phyloP scores from a whole-genome alignment of 2,797 vertebrate genomes.

The Bucorvus abyssinicus region DNA sequence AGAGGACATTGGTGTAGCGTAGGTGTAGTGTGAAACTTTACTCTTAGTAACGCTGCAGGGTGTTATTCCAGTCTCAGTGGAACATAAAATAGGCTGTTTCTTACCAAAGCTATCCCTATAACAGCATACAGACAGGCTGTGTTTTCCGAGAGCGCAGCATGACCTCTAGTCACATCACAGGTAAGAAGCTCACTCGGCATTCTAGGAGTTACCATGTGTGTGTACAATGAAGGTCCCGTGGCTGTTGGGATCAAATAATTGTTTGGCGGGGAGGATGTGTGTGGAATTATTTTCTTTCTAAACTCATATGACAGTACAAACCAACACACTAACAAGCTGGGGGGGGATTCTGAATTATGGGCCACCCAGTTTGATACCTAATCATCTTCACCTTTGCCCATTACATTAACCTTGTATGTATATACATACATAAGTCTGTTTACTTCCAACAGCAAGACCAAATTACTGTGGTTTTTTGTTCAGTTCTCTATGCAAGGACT shows the following conservation, averaged over 20 bases:
- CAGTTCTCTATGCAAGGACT: not conserved
- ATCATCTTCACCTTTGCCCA: not conserved
- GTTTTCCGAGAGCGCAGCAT: not conserved
- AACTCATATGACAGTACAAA: not conserved
- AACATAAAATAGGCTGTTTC: not conserved
- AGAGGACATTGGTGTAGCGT: not conserved
- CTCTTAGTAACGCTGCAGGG: not conserved
- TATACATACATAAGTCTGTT: not conserved
- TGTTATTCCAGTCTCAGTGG: not conserved
- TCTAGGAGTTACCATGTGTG: rapidly evolving
- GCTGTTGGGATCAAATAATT: not conserved
- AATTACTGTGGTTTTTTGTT: not conserved
- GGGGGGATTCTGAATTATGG: not conserved
- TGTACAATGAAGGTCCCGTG: not conserved
- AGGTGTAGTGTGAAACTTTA: not conserved
- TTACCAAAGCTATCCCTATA: not conserved
- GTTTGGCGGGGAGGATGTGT: not conserved
- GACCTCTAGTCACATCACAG: not conserved
- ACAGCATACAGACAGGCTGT: not conserved
- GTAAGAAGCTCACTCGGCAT: not conserved
- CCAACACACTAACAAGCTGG: not conserved
- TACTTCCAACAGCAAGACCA: not conserved
- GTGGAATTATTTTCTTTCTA: not conserved
- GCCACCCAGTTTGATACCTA: not conserved
- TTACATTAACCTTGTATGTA: not conserved